phyloP scores from a whole-genome alignment of 2,113 vertebrate species.

The Brachyhypopomus occidentalis region DNA sequence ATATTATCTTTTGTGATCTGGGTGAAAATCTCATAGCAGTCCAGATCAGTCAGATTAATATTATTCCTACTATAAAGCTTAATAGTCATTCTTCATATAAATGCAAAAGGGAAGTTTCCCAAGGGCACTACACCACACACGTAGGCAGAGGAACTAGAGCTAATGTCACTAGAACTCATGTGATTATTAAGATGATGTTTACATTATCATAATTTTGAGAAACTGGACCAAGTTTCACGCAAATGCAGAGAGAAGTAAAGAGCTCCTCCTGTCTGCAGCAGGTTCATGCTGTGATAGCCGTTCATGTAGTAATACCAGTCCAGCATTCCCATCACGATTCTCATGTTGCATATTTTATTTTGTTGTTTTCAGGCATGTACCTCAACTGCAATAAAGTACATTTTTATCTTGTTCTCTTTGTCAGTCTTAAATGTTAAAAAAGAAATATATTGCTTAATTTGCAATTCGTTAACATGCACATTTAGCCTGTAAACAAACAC shows the following conservation, averaged over 20 bases:
- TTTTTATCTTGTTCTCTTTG: conserved; percentile 5
- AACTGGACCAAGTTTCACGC: background rate
- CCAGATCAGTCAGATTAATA: background rate
- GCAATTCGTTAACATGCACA: conserved; percentile 8
- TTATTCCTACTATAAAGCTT: background rate
- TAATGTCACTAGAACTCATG: background rate
- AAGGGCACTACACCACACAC: background rate
- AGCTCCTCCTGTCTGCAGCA: background rate
- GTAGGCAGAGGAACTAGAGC: background rate
- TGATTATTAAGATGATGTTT: background rate
- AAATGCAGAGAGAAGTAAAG: background rate
- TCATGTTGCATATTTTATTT: conserved; percentile 32
- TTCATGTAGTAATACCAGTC: conserved; percentile 9
- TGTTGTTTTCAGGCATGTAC: background rate
- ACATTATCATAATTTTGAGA: conserved; percentile 5
- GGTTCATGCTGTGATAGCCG: background rate
- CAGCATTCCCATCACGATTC: background rate
- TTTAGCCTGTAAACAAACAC: conserved; percentile 36
- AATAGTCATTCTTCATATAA: conserved; percentile 13
- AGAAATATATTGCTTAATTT: background rate
- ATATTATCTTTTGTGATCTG: background rate
- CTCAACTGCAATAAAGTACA: conserved; percentile 17
- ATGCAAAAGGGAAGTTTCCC: background rate
- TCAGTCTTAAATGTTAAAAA: conserved; percentile 32
- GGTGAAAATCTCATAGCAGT: background rate